These are phyloP conservation scores for Nasonia longicornis DNA, from an alignment of 1,140 invertebrate genomes.

Conservation along the genomic window DNA sequence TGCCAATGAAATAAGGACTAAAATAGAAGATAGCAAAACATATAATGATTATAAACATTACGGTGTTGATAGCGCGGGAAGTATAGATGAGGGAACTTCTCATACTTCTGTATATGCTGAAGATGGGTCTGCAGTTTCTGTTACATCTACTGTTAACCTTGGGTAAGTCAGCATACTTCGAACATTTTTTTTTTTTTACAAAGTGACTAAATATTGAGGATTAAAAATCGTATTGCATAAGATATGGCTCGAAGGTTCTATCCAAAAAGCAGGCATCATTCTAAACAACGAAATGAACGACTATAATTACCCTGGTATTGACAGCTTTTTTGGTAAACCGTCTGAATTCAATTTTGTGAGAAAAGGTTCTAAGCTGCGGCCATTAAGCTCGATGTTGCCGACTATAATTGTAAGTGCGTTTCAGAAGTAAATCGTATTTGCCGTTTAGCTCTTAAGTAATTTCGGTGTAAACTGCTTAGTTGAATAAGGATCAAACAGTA, in stretches of 20 bases:
- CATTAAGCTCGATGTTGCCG: constrained; percentile 90
- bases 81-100: constrained; percentile 84
- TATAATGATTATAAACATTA: constrained; percentile 78
- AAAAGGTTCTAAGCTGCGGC: constrained; percentile 76
- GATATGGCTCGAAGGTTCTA: constrained; percentile 76
- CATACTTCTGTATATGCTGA: constrained; percentile 84
- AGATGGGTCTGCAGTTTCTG: constrained; percentile 87
- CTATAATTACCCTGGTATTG: constrained; percentile 83
- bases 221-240: background rate
- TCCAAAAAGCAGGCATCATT: constrained; percentile 85
- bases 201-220: background rate
- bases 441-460: too few species aligned
- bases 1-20: constrained; percentile 65
- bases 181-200: background rate
- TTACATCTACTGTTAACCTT: constrained; percentile 88
- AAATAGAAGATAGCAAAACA: constrained; percentile 74
- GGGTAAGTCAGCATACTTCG: constrained; percentile 73
- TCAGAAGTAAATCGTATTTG: background rate
- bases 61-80: constrained; percentile 70
- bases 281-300: constrained; percentile 96
- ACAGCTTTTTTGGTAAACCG: constrained; percentile 80
- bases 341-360: constrained; percentile 83
- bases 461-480: constrained; percentile 41
- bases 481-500: constrained; percentile 74
- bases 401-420: constrained; percentile 73